Percentiles rank a stretch among this genome's conserved stretches.
Conservation (phyloP, 2,113 vertebrate species). For the Trochalopteron elliotii region DNA sequence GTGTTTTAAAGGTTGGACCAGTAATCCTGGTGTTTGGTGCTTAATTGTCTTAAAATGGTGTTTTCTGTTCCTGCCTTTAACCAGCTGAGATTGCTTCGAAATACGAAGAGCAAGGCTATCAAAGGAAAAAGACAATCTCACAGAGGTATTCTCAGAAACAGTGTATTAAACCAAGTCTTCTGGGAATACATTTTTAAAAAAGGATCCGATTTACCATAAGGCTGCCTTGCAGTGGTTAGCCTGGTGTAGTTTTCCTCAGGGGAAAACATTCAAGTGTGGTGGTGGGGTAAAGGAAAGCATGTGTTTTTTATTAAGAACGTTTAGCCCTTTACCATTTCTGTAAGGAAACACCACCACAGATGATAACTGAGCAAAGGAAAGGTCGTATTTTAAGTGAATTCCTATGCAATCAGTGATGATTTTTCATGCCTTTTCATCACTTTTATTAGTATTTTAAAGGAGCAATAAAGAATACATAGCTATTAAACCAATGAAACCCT, state of each 20-base stretch:
- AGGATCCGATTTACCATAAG: slow-evolving; percentile 54
- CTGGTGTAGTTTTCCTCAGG: slow-evolving; percentile 59
- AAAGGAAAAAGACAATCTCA: slow-evolving; percentile 48
- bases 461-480: slow-evolving; percentile 36
- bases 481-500: slow-evolving; percentile 46
- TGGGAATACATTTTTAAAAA: slow-evolving; percentile 62
- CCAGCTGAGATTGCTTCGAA: slow-evolving; percentile 27
- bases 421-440: slow-evolving; percentile 61
- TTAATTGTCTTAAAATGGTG: not conserved
- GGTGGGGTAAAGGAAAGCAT: slow-evolving; percentile 65
- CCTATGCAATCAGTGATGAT: slow-evolving; percentile 56
- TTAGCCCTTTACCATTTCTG: slow-evolving; percentile 68
- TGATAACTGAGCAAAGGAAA: slow-evolving; percentile 67
- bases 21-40: not conserved
- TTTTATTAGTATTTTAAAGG: slow-evolving; percentile 60
- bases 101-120: slow-evolving; percentile 29
- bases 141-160: slow-evolving; percentile 64
- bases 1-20: not conserved
- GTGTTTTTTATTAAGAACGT: slow-evolving; percentile 75
- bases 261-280: slow-evolving; percentile 60
- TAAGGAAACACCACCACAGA: slow-evolving; percentile 64
- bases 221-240: slow-evolving; percentile 63
- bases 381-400: slow-evolving; percentile 63
- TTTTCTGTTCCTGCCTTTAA: not conserved
- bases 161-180: slow-evolving; percentile 41